Evolutionary conservation across 2,888 invertebrate genomes (phyloP), one percentile per base, ranked within the genome.

Genomic region (Ypsolopha sequella): DNA sequence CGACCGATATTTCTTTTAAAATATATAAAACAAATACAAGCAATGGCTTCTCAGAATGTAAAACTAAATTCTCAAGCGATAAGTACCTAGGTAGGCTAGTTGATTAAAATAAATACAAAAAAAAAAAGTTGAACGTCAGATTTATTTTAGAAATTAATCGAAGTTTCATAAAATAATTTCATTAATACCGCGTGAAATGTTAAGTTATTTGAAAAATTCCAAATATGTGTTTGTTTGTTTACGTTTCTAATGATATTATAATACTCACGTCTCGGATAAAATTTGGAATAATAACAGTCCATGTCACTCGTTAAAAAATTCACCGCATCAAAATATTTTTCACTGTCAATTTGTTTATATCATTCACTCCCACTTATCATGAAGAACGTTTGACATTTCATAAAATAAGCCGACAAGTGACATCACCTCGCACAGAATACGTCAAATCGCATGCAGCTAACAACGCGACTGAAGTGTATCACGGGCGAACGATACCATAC

Each of bases 401-500:
- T 77, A 76, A 80, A 82, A 78, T 80, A 80, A 75, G 75, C 74
- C 80, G 81, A 80, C 82, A 82, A 82, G 77, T 85, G 84, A 84
- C 86, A 85, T 84, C 84, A 80, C 82, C 71, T 70, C 79, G 73
- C 86, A 78, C 84, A 73, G 75, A 85, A 86, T 85, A 87, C 87
- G 87, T 87, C 87, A 87, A 87, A 87, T 86, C 86, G 80, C 84
- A 79, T 80, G 80, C 81, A 82, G 80, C 82, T 82, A 84, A 80
- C 68, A 84, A 86, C 87, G 85, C 87, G 88, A 88, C 88, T 88
- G 88, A 88, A 87, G 84, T 88, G 78, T 85, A 87, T 80, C 78
- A 78, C 84, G 80, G 78, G 79, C 87, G 85, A 80, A 79, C 86
- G 77, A 82, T 80, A 80, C 85, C 82, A 81, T 76, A 86, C 86